Evolutionary conservation across 2,113 vertebrate species (phyloP).

Genomic region (Rafetus swinhoei): DNA sequence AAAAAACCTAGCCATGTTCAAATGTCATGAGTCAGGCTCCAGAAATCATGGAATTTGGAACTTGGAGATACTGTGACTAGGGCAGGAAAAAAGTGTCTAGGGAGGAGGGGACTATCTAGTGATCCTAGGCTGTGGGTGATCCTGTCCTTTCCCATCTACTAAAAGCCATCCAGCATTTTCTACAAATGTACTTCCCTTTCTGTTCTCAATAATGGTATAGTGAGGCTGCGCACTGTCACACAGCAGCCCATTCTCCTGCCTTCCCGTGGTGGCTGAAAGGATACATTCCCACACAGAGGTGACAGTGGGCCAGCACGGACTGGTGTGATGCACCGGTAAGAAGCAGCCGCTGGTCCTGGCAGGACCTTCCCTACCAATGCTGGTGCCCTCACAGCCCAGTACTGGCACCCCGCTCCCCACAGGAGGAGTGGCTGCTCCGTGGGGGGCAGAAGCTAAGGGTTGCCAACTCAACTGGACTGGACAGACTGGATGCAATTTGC

Average conservation of each 20-base stretch:
- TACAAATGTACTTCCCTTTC: conserved; percentile 15
- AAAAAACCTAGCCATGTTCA: neutral
- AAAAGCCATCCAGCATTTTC: neutral
- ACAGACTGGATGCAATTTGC: no score
- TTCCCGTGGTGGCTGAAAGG: conserved; percentile 39
- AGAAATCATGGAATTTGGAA: neutral
- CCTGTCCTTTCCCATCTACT: neutral
- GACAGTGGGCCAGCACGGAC: no score
- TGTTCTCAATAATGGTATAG: neutral
- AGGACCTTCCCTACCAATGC: no score
- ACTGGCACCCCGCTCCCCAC: no score
- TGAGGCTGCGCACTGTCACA: conserved; percentile 11
- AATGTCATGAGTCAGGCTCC: neutral
- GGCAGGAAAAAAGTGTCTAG: neutral
- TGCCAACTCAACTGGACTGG: no score
- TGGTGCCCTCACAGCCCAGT: no score
- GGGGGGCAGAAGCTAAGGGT: no score
- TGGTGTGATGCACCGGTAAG: no score
- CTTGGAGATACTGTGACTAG: neutral
- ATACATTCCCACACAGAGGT: conserved; percentile 9
- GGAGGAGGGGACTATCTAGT: neutral
- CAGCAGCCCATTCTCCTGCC: conserved; percentile 38
- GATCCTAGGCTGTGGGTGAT: neutral
- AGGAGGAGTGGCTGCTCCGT: no score
- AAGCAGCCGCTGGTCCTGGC: no score